Percentiles rank a stretch among this genome's conserved stretches.
These are phyloP conservation scores for Globodera ellingtonae DNA, from an alignment of 1,140 invertebrate genomes.

Conservation along the genomic window DNA sequence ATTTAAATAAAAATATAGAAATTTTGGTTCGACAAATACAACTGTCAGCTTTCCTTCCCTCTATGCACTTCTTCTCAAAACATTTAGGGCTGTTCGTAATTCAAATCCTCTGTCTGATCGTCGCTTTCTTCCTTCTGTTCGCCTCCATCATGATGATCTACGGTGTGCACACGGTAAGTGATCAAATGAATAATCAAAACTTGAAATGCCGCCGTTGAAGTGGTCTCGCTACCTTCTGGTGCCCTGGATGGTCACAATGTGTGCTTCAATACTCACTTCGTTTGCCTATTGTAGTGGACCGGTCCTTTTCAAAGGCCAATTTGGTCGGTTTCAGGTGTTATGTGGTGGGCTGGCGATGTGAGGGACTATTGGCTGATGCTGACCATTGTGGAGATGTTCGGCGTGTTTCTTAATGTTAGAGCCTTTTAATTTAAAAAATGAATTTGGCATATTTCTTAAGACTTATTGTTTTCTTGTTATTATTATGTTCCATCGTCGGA, in stretches of 20 bases:
- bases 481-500: constrained; percentile 54
- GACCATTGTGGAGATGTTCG: constrained; percentile 62
- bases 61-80: not conserved
- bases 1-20: too few relatives aligned
- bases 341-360: constrained; percentile 62
- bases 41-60: not conserved
- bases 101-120: constrained; percentile 62
- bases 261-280: constrained; percentile 57
- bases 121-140: constrained; percentile 61
- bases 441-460: constrained; percentile 35
- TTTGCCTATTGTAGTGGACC: constrained; percentile 60
- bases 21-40: too few relatives aligned
- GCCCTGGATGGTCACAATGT: constrained; percentile 62
- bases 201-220: constrained; percentile 11
- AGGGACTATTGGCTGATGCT: constrained; percentile 63
- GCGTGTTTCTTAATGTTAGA: constrained; percentile 61
- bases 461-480: constrained; percentile 61
- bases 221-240: constrained; percentile 58
- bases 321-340: constrained; percentile 9
- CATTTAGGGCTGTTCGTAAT: constrained; percentile 62
- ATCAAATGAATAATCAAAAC: not conserved
- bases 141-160: constrained; percentile 58
- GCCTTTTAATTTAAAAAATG: constrained; percentile 10
- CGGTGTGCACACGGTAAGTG: constrained; percentile 59
- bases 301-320: not conserved